phyloP scores from a whole-genome alignment of 2,113 vertebrate genomes.

The Acanthisitta chloris region DNA sequence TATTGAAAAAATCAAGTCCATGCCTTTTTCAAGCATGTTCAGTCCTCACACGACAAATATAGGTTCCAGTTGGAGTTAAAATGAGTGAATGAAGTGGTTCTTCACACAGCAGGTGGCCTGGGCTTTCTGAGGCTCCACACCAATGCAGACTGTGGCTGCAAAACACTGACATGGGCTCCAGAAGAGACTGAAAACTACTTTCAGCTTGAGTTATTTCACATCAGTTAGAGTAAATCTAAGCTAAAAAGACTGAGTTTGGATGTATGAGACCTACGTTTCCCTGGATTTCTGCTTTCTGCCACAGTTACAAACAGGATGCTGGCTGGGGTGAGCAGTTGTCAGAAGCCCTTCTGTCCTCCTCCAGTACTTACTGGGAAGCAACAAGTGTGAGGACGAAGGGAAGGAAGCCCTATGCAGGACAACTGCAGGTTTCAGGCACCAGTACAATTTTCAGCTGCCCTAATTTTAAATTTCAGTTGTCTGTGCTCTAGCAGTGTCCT shows the following conservation, averaged over 20 bases:
- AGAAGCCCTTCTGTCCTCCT: neutral
- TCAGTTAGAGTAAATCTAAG: neutral
- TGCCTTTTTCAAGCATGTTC: neutral
- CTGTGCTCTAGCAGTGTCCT: neutral
- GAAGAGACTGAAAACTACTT: neutral
- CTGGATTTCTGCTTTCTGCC: neutral
- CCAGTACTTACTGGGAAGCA: neutral
- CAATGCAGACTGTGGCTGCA: neutral
- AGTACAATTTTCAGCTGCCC: neutral
- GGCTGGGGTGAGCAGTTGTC: too few species aligned
- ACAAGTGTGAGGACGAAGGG: too few species aligned
- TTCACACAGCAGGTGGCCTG: neutral
- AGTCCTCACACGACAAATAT: neutral
- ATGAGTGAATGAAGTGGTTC: neutral
- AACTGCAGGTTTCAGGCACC: neutral
- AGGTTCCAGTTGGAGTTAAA: neutral
- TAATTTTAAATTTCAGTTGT: neutral
- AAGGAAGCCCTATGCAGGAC: fast-evolving
- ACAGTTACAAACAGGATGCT: neutral
- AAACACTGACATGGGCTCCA: neutral
- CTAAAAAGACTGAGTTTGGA: neutral
- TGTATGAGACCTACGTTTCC: fast-evolving
- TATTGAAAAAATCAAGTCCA: neutral
- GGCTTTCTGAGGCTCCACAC: neutral
- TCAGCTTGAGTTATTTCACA: neutral